These are phyloP conservation scores for Trachelus iudaicus DNA, from an alignment of 2,888 invertebrate genomes.

Conservation along the genomic window DNA sequence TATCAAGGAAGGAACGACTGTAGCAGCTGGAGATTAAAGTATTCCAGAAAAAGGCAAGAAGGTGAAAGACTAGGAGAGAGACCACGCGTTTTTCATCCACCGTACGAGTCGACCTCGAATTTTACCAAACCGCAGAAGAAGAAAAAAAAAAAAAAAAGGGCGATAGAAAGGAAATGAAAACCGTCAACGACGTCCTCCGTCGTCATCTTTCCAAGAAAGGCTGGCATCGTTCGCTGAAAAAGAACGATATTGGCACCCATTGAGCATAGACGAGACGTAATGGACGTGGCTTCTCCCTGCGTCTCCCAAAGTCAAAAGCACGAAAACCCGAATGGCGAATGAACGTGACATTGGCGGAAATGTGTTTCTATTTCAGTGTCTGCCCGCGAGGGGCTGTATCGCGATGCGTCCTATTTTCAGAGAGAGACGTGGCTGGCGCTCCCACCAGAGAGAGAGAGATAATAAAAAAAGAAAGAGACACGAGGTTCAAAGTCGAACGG, in stretches of 20 bases:
- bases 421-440: background rate
- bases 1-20: background rate
- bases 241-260: background rate
- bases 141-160: background rate
- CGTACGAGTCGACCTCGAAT: background rate
- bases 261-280: background rate
- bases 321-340: background rate
- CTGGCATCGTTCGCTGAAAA: background rate
- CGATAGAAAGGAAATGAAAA: background rate
- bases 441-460: background rate
- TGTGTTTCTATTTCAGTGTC: constrained; percentile 1
- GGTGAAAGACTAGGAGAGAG: background rate
- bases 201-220: background rate
- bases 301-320: background rate
- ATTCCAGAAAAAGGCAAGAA: background rate
- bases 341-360: constrained; percentile 7
- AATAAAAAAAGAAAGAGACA: background rate
- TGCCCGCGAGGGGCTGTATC: background rate
- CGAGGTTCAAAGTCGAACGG: background rate
- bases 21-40: background rate
- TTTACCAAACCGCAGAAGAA: background rate
- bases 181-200: background rate
- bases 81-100: background rate
- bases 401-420: background rate
- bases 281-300: background rate